Conservation (phyloP, 1,140 invertebrate genomes). For the Drosophila ironensis region DNA sequence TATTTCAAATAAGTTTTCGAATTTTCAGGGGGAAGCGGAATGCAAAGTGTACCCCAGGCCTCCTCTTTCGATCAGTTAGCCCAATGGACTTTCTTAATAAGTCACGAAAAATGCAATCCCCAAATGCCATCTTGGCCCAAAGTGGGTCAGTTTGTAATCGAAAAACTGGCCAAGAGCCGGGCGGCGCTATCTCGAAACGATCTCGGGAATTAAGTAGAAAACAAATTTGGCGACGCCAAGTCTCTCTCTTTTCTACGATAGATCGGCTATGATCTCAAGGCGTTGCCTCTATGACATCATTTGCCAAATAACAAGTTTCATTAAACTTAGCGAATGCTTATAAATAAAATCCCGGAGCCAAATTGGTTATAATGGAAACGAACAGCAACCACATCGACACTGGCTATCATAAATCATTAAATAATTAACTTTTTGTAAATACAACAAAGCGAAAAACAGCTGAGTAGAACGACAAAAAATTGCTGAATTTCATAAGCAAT, state of each 20-base stretch:
- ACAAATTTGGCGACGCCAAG: constrained; percentile 66
- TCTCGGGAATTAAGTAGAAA: constrained; percentile 24
- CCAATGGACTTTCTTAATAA: constrained; percentile 44
- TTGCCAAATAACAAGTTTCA: constrained; percentile 70
- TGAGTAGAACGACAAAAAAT: constrained; percentile 10
- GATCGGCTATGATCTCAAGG: constrained; percentile 40
- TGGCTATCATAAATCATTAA: constrained; percentile 76
- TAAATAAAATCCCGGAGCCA: constrained; percentile 60
- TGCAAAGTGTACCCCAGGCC: constrained; percentile 24
- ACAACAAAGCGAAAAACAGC: constrained; percentile 27
- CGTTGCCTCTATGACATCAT: constrained; percentile 50
- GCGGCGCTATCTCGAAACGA: constrained; percentile 6
- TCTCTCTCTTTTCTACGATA: constrained; percentile 31
- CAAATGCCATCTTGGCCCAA: constrained; percentile 16
- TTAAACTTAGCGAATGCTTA: constrained; percentile 73
- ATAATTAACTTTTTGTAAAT: constrained; percentile 75
- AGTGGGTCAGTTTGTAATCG: constrained; percentile 54
- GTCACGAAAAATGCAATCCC: constrained; percentile 37
- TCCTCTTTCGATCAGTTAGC: not conserved
- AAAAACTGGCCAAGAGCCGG: constrained; percentile 17
- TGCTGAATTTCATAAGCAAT: constrained; percentile 26
- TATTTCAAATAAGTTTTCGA: not conserved
- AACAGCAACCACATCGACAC: constrained; percentile 18
- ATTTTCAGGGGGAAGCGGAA: not conserved
- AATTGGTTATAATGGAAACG: constrained; percentile 37